Base-by-base conservation (phyloP, 2,888 invertebrate species). In the Drosophila neutralis region DNA sequence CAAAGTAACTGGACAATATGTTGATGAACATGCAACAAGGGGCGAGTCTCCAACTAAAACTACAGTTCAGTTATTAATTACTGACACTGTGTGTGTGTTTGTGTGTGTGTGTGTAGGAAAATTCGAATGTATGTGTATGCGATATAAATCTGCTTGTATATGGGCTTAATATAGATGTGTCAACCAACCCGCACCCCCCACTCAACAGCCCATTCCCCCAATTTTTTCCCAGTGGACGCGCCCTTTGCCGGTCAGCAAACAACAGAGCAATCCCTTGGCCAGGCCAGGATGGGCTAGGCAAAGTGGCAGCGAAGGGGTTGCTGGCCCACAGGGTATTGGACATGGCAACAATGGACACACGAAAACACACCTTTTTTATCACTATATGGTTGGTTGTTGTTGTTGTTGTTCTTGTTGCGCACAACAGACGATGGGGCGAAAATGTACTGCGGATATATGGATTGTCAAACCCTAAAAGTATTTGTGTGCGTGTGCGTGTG, bases 391-490 rank as follows among this genome's bases (percentile, higher is more conserved):
- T 54, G 48, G 63, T 24, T 57, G 36, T 42, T 27, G 31, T 27
- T 68, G 49, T 42, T 56, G 64, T 38, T 49, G 69, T 36, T 72
- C 67, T 59, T 56, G 65, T 62, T 74, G 69, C 68, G 69, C 58
- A 72, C 76, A 76, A 69, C 75, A 74, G 36, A 31, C 59, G 65
- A 61, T 49, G 75, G 58, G 61, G 69, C 68, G 89, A 82, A 90
- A 88, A 90, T 90, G 80, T 90, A 78, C 86, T 83, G 77, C 87
- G 87, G 88, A 88, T 82, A 88, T 88, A 90, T 87, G 88, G 89
- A 87, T 88, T 90, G 89, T 88, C 90, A 71, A 73, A 63, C 66
- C 36, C 38, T 8, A 27, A 27, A 18, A 18, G 45, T 52, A 38
- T 60, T 4, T 31, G 27, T 48, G 49, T 29, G 33, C 42, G 49